Evolutionary conservation across 37 sponge, comb jelly and placozoan genomes (phyloP).

Genomic region (Chondrosia reniformis): DNA sequence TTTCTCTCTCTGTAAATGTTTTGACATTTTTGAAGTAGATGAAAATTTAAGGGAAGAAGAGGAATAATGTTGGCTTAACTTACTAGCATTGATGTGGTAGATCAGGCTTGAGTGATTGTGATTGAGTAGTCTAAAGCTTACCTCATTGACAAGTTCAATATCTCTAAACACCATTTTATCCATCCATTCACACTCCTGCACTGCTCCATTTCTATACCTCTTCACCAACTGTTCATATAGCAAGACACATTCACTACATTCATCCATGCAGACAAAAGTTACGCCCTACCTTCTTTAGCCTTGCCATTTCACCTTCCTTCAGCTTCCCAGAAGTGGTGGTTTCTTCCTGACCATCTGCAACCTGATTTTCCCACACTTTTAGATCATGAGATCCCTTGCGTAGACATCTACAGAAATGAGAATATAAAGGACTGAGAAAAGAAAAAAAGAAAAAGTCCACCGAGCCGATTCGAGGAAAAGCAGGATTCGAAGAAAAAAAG

Average conservation of each 20-base stretch:
- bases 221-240: conserved; percentile 55
- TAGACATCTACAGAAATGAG: conserved; percentile 28
- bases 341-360: conserved; percentile 45
- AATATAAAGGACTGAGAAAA: not conserved
- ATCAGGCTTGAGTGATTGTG: too few relatives aligned
- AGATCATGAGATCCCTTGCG: conserved; percentile 79
- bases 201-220: conserved; percentile 80
- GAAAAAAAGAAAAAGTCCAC: not conserved
- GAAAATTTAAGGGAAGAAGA: too few relatives aligned
- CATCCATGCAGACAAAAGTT: not conserved
- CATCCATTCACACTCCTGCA: conserved; percentile 94
- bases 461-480: not conserved
- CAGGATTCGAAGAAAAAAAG: conserved; percentile 6
- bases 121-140: too few relatives aligned
- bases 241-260: not conserved
- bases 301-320: conserved; percentile 51
- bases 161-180: conserved; percentile 92
- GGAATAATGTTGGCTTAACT: too few relatives aligned
- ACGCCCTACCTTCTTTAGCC: conserved; percentile 40
- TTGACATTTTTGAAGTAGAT: too few relatives aligned
- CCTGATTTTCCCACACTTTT: conserved; percentile 72
- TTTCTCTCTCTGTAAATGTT: conserved; percentile 68
- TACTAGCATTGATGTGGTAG: too few relatives aligned
- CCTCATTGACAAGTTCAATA: conserved; percentile 90
- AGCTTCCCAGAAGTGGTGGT: conserved; percentile 60